These are phyloP conservation scores for Silurus aristotelis DNA, from an alignment of 2,797 vertebrate species.

Conservation along the genomic window DNA sequence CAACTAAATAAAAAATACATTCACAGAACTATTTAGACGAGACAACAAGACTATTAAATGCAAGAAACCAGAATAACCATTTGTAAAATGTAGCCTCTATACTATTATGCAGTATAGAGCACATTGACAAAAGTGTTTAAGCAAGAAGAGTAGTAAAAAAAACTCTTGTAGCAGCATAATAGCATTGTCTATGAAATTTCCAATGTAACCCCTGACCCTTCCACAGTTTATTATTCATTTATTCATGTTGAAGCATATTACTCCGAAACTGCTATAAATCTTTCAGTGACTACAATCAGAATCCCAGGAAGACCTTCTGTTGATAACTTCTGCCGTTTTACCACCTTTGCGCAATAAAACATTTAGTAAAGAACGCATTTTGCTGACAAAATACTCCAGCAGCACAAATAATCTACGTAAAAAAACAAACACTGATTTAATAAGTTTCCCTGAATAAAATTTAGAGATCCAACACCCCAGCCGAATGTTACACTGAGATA, in stretches of 20 bases:
- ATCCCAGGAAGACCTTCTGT: neutral
- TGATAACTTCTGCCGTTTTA: neutral
- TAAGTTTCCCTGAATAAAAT: neutral
- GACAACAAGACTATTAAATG: neutral
- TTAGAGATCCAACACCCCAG: neutral
- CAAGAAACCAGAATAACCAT: neutral
- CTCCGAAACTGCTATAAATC: neutral
- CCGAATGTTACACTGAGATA: conserved; percentile 8
- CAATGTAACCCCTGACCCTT: neutral
- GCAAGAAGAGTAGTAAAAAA: neutral
- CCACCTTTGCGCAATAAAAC: neutral
- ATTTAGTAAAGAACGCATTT: neutral
- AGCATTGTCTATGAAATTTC: neutral
- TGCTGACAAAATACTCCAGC: neutral
- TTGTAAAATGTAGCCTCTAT: neutral
- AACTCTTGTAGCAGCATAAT: neutral
- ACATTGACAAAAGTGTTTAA: neutral
- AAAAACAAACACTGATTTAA: neutral
- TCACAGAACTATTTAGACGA: neutral
- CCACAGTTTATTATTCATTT: conserved; percentile 15
- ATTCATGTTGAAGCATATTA: neutral
- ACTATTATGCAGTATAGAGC: too few relatives aligned
- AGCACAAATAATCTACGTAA: neutral
- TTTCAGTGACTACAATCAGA: neutral
- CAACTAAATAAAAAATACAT: neutral